Evolutionary conservation across 2,113 vertebrate species (phyloP).

Genomic region (Hemibagrus wyckioides): DNA sequence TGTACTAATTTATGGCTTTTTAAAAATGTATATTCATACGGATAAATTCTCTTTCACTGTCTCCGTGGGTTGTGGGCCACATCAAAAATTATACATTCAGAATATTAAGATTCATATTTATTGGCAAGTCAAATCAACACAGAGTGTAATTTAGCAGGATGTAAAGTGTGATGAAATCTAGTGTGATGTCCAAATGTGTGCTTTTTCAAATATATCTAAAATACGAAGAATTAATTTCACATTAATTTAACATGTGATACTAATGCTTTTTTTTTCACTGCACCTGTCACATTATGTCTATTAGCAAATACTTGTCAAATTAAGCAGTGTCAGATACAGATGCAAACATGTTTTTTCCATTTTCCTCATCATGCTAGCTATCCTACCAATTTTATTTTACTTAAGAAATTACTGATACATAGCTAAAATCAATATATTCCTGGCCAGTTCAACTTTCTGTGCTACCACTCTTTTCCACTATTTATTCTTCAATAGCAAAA

Average conservation of each 20-base stretch:
- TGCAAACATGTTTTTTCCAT: conserved; percentile 3
- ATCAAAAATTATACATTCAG: conserved; percentile 48
- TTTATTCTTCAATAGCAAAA: neutral
- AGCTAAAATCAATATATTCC: neutral
- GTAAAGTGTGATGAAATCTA: conserved; percentile 33
- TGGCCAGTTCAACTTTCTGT: neutral
- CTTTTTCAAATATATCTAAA: conserved; percentile 26
- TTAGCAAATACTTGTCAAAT: conserved; percentile 30
- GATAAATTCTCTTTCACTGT: conserved; percentile 65
- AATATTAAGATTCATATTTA: conserved; percentile 44
- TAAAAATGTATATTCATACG: conserved; percentile 69
- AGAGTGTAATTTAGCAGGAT: conserved; percentile 35
- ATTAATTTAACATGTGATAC: conserved; percentile 16
- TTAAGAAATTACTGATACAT: neutral
- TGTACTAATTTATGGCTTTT: conserved; percentile 62
- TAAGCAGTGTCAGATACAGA: conserved; percentile 8
- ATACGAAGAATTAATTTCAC: conserved; percentile 36
- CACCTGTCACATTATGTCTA: conserved; percentile 20
- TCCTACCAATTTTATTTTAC: neutral
- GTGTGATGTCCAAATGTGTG: conserved; percentile 34
- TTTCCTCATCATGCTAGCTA: neutral
- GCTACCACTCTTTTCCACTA: neutral
- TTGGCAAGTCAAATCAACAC: conserved; percentile 39
- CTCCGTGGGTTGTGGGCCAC: conserved; percentile 66
- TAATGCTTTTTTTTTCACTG: neutral